These are phyloP conservation scores for Diadophis punctatus DNA, from an alignment of 2,113 vertebrate species.

Conservation along the genomic window DNA sequence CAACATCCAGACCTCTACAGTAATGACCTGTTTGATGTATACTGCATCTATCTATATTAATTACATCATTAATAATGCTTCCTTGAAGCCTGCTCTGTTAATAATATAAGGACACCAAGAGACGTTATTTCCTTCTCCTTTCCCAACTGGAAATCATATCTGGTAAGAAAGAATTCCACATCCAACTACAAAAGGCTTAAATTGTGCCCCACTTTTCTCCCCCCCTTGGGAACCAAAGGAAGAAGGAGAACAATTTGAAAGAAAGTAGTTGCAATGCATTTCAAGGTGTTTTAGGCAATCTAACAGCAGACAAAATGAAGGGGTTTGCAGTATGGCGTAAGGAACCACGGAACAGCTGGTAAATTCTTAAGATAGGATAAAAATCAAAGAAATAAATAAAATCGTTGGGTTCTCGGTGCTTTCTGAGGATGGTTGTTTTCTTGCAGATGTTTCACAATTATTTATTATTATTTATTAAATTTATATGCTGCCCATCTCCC, in stretches of 20 bases:
- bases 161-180: constrained; percentile 15
- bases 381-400: background rate
- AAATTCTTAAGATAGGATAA: background rate
- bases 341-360: background rate
- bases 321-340: background rate
- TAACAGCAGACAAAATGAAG: background rate
- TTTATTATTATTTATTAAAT: background rate
- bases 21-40: constrained; percentile 51
- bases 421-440: background rate
- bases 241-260: fast-evolving
- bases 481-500: background rate
- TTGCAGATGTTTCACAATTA: background rate
- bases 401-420: background rate
- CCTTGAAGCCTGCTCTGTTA: constrained; percentile 32
- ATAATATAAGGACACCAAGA: constrained; percentile 36
- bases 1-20: constrained; percentile 39
- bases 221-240: background rate
- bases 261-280: background rate
- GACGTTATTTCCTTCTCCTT: constrained; percentile 2
- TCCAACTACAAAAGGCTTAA: background rate
- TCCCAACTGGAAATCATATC: constrained; percentile 24
- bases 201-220: background rate
- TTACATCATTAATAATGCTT: constrained; percentile 60
- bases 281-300: background rate
- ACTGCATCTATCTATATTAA: constrained; percentile 40